Evolutionary conservation across 2,888 invertebrate species (phyloP), one percentile per base, ranked within the genome.

Genomic region (Dasypolia templi): DNA sequence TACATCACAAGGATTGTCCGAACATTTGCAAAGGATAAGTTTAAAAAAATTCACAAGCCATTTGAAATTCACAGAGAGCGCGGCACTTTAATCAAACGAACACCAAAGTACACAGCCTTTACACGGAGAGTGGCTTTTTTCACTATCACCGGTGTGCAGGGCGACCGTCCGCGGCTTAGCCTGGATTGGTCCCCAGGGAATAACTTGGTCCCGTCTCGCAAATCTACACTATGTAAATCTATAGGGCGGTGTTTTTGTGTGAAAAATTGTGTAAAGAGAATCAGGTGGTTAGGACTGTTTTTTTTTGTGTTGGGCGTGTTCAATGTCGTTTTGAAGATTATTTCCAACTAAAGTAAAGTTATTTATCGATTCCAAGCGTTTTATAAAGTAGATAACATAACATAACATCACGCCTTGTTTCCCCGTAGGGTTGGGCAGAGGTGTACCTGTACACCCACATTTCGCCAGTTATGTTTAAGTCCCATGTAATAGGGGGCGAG

Each of bases 131-230:
- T 75, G 75, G 84, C 74, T 73, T 84, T 86, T 86, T 86, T 82
- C 82, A 79, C 82, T 85, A 86, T 87, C 86, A 82, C 78, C 80
- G 84, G 73, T 77, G 80, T 75, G 76, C 87, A 86, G 87, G 80
- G 75, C 77, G 71, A 61, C 75, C 72, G 83, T 65, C 67, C 73
- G 77, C 55, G 81, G 82, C 73, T 85, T 82, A 85, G 77, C 73
- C 75, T 51, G 72, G 77, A 85, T 85, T 82, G 85, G 79, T 58
- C 82, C 77, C 72, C 63, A 61, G 75, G 69, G 86, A 75, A 82
- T 79, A 74, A 86, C 84, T 71, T 75, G 77, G 74, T 69, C 79
- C 70, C 75, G 65, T 77, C 82, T 79, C 84, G 29, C 84, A 77
- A 73, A 83, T 81, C 77, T 77, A 84, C 75, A 67, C 82, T 81